Base-by-base conservation (phyloP, 30 jellyfish, hydroid and myxozoan genomes). In the Hydractinia echinata region DNA sequence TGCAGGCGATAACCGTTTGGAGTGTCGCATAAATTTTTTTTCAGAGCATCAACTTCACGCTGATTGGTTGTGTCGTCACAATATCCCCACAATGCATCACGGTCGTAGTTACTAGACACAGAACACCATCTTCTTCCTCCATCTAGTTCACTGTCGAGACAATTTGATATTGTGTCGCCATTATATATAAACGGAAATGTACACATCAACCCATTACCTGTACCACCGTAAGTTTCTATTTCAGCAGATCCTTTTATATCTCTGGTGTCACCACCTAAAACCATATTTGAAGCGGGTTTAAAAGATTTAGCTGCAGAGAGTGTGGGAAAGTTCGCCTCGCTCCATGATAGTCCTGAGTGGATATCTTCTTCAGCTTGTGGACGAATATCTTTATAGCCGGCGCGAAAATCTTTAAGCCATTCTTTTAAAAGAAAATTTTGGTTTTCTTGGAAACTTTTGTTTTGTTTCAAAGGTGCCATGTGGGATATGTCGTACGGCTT, bases 81-180 rank as follows among this genome's bases (percentile, higher is more conserved):
- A 72, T 8, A 72, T 21, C 81, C 81, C 81, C 81, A 72, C 73
- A 21, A 62, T 15, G 51, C 9, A 72, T 72, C 81, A 44, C 81
- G 81, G 51, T 72, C 81, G 53, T 72, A 72, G 81, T 72, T 72
- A 15, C 61, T 72, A 8, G 81, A 21, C 13, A 72, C 81, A 6
- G 81, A 8, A 18, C 81, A 72, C 81, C 81, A 72, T 72, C 51
- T 72, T 49, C 72, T 72, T 7, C 2, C 81, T 8, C 8, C 66
- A 21, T 72, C 51, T 49, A 18, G 5, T 72, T 56, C 44, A 8
- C 66, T 19, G 19, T 72, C 51, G 9, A 72, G 44, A 19, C 81
- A 72, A 16, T 49, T 30, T 56, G 51, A 72, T 10, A 6, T 3
- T 30, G 81, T 72, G 13, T 72, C 51, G 8, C 81, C 81, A 53